Evolutionary conservation across 2,888 invertebrate species (phyloP).

Genomic region (Archaeoteleia sp.): DNA sequence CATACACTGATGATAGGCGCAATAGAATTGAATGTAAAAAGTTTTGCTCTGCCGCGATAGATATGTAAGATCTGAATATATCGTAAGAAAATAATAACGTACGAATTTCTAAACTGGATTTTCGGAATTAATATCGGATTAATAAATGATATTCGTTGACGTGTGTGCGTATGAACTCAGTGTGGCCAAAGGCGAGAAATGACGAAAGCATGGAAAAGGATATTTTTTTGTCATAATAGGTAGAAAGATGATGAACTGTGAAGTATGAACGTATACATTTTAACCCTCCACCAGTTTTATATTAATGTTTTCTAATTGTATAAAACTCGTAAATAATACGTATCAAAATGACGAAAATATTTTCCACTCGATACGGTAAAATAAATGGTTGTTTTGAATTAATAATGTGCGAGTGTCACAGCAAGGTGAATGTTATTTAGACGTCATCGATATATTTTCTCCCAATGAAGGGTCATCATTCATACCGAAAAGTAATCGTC

Average conservation of each 20-base stretch:
- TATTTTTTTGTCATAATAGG: slow-evolving; percentile 4
- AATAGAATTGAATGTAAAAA: slow-evolving; percentile 23
- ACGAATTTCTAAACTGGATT: slow-evolving; percentile 25
- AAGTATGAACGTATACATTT: too few species aligned
- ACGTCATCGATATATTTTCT: too few species aligned
- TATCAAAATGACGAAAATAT: too few species aligned
- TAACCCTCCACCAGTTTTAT: too few species aligned
- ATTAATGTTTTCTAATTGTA: too few species aligned
- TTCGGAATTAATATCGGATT: slow-evolving; percentile 7
- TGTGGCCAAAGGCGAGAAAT: slow-evolving; percentile 1
- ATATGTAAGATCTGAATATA: slow-evolving; percentile 8
- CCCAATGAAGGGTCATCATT: too few species aligned
- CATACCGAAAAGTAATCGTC: too few species aligned
- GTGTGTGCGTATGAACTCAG: slow-evolving; percentile 4
- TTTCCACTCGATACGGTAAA: too few species aligned
- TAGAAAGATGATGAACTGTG: not conserved
- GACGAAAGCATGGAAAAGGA: not conserved
- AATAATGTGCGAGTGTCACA: too few species aligned
- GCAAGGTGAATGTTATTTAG: too few species aligned
- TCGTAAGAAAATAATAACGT: slow-evolving; percentile 6
- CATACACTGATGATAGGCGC: slow-evolving; percentile 1
- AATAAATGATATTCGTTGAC: slow-evolving; percentile 8
- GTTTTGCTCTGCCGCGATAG: slow-evolving; percentile 11
- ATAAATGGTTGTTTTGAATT: too few species aligned
- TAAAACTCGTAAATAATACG: too few species aligned